A percentile compares a stretch with the other conserved stretches of the same genome.
Evolutionary conservation across 2,113 vertebrate genomes (phyloP).

Genomic region (Acanthochromis polyacanthus): DNA sequence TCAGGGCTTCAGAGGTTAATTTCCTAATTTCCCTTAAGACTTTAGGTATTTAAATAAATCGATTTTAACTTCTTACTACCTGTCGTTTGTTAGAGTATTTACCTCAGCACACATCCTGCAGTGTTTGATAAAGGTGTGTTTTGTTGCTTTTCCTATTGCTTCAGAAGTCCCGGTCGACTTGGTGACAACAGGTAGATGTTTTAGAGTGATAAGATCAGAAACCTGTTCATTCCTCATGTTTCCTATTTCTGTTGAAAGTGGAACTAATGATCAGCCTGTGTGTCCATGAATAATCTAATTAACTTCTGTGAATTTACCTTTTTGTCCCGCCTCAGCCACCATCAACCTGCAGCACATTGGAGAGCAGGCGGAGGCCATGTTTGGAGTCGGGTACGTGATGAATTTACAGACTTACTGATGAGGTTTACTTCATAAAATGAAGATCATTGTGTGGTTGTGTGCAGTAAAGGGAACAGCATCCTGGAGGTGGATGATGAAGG

Average conservation of each 20-base stretch:
- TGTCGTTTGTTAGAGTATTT: no score
- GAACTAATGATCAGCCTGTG: rapidly evolving
- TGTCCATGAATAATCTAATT: background rate
- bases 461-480: conserved; percentile 94
- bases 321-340: conserved; percentile 78
- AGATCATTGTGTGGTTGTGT: background rate
- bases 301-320: background rate
- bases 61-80: no score
- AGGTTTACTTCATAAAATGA: no score
- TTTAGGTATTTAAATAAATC: no score
- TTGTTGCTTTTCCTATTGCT: conserved; percentile 36
- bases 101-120: no score
- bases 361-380: conserved; percentile 98
- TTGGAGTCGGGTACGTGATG: conserved; percentile 91
- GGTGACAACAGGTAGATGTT: conserved; percentile 37
- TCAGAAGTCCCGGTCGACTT: conserved; percentile 21
- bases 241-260: no score
- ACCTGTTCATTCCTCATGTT: no score
- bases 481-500: conserved; percentile 98
- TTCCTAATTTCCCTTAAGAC: no score
- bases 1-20: no score
- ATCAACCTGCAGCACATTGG: conserved; percentile 95
- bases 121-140: background rate
- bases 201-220: background rate
- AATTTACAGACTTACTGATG: no score